Conservation (phyloP, 2,113 vertebrate genomes). For the Callorhinus ursinus region DNA sequence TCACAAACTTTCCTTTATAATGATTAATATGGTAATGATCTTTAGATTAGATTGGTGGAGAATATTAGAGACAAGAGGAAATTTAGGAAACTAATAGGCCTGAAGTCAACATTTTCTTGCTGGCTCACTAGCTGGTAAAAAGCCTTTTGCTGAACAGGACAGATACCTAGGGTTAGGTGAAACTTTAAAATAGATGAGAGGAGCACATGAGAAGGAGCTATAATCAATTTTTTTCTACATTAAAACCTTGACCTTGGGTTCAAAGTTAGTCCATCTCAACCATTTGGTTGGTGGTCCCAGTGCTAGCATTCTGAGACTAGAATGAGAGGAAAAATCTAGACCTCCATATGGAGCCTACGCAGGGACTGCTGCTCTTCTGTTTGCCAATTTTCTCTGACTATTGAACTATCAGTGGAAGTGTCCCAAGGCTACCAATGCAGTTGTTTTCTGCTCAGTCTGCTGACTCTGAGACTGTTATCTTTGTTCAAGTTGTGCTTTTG, state of each 20-base stretch:
- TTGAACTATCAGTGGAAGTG: neutral
- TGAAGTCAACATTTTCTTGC: too few species aligned
- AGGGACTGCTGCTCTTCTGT: neutral
- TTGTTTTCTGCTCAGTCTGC: constrained; percentile 21
- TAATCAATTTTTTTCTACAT: neutral
- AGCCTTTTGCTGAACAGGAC: neutral
- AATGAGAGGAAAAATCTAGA: neutral
- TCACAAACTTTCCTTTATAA: neutral
- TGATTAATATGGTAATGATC: neutral
- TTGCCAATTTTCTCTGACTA: too few species aligned
- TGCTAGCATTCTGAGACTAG: neutral
- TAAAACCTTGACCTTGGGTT: neutral
- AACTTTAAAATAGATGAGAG: neutral
- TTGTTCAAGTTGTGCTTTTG: constrained; percentile 48
- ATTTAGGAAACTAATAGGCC: neutral
- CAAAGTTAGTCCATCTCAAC: neutral
- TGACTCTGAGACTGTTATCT: constrained; percentile 52
- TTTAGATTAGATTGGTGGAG: neutral
- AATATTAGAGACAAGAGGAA: neutral
- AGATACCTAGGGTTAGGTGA: neutral
- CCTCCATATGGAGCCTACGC: neutral
- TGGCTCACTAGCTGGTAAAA: neutral
- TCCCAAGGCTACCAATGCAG: neutral
- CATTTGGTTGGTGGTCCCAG: neutral
- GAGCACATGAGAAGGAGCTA: accelerated